Evolutionary conservation across 1,140 invertebrate genomes (phyloP).

Genomic region (Eueides isabella): DNA sequence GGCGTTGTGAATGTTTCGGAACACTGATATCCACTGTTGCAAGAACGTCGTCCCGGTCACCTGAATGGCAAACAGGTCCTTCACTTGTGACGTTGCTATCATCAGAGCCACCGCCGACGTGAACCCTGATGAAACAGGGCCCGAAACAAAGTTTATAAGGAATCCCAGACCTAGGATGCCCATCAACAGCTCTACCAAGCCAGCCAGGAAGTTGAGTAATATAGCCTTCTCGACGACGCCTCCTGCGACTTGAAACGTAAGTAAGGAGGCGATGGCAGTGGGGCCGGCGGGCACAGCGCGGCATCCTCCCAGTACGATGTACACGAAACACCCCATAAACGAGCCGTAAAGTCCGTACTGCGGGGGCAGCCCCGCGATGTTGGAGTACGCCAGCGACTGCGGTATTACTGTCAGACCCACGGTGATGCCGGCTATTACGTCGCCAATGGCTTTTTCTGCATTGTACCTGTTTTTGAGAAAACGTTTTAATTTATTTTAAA

Average conservation of each 20-base stretch:
- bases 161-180: constrained; percentile 95
- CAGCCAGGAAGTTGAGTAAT: constrained; percentile 90
- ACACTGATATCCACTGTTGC: constrained; percentile 87
- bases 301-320: constrained; percentile 94
- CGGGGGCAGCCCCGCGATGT: constrained; percentile 90
- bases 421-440: constrained; percentile 92
- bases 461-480: constrained; percentile 81
- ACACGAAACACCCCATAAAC: constrained; percentile 95
- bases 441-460: constrained; percentile 86
- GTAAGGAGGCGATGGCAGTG: constrained; percentile 91
- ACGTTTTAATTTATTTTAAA: not conserved
- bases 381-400: constrained; percentile 92
- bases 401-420: constrained; percentile 93
- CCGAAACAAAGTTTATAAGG: constrained; percentile 96
- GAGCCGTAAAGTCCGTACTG: constrained; percentile 95
- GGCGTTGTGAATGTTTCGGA: constrained; percentile 84
- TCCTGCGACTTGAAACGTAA: constrained; percentile 89
- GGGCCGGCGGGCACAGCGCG: constrained; percentile 95
- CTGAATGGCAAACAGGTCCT: constrained; percentile 90
- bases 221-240: constrained; percentile 90
- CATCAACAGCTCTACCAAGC: constrained; percentile 92
- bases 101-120: constrained; percentile 96
- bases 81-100: constrained; percentile 94
- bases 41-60: constrained; percentile 89
- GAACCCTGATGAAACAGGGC: constrained; percentile 95